phyloP scores from a whole-genome alignment of 2,888 invertebrate genomes.

The Yponomeuta cagnagella region DNA sequence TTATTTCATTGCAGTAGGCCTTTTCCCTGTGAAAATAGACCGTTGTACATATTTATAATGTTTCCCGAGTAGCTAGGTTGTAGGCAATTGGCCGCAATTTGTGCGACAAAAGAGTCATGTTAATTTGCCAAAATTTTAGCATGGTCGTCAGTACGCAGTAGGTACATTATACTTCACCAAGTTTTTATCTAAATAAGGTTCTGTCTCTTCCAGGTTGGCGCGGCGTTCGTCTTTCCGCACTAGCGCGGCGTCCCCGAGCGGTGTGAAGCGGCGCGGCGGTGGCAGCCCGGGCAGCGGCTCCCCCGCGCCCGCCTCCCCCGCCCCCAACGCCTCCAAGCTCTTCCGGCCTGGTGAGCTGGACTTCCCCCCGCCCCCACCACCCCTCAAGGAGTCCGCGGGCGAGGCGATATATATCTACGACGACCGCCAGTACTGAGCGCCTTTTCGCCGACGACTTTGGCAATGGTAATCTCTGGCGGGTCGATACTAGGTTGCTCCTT shows the following conservation, averaged over 20 bases:
- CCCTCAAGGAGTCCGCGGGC: slow-evolving; percentile 79
- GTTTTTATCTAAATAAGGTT: no score
- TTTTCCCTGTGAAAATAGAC: no score
- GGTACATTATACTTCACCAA: no score
- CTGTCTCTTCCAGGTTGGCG: slow-evolving; percentile 68
- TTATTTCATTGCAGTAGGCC: no score
- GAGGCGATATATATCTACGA: slow-evolving; percentile 78
- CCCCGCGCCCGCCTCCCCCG: slow-evolving; percentile 65
- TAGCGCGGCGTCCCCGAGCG: slow-evolving; percentile 51
- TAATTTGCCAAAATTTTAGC: no score
- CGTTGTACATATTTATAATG: no score
- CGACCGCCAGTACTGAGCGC: slow-evolving; percentile 52
- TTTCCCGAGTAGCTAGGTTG: no score
- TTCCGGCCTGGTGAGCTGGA: slow-evolving; percentile 64
- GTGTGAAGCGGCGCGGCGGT: slow-evolving; percentile 66
- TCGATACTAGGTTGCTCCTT: not conserved
- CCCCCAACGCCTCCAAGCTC: slow-evolving; percentile 68
- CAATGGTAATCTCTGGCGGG: not conserved
- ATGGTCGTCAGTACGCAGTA: no score
- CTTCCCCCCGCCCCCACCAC: slow-evolving; percentile 62
- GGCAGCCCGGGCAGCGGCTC: slow-evolving; percentile 57
- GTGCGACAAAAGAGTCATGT: no score
- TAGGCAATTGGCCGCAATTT: no score
- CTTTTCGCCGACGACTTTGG: not conserved
- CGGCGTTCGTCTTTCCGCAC: slow-evolving; percentile 81